Base-by-base conservation (phyloP, 2,113 vertebrate species). In the Scytalopus superciliaris region DNA sequence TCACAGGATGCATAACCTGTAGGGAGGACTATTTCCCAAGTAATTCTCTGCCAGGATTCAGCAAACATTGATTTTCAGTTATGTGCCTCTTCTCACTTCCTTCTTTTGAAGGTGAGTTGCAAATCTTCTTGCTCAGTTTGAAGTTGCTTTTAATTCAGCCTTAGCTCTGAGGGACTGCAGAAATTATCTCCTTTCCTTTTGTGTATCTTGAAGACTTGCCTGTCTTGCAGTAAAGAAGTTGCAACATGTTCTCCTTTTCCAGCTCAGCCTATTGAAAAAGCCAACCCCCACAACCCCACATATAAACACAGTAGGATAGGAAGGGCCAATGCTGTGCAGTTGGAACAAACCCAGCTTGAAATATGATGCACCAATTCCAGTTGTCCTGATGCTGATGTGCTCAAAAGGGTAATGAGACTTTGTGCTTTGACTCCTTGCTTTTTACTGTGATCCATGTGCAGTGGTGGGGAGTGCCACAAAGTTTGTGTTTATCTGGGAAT, bases 161-260 rank as follows among this genome's bases (percentile, higher is more conserved):
- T 39, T 74, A 22, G 40, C 23, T 74, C 23, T 1, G 10, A 69
- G 40, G n/a, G 55, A 39, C 27, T 57, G 27, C 50, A 90, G 59
- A 70, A 73, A 28, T 1, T 3, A 14, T 83, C 77, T 56, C 9
- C 18, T 87, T 94, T 89, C 40, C 42, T 73, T 90, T 69, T 89
- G 15, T 57, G 0, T 45, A 10, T 79, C 40, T 73, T 12, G 40
- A 70, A 53, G 60, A 74, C 12, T 31, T 42, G 5, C 0, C 0
- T 75, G 12, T 62, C 24, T 73, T 88, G 27, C 31, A 45, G 13
- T 56, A 37, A 75, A 87, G 44, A 45, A 44, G 33, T 14, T 35
- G 17, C 37, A 64, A 74, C 78, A 23, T 27, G 33, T 31, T 78
- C 59, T 80, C 14, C 9, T 28, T 83, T 9, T 83, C 27, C 5